phyloP scores from a whole-genome alignment of 2,113 vertebrate species.

The Gasterosteus aculeatus region DNA sequence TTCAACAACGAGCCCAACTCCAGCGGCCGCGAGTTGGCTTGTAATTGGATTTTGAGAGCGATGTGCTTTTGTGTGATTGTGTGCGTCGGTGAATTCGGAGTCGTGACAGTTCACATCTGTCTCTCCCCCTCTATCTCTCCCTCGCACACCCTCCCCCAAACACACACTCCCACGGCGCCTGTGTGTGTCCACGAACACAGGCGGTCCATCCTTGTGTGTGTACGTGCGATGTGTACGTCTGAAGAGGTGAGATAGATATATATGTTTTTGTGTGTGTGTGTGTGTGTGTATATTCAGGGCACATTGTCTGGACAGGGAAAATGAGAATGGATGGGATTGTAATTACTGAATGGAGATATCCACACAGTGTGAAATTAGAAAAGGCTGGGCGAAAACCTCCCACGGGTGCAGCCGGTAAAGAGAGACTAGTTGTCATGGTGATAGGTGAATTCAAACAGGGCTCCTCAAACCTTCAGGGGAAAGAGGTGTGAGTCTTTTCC shows the following conservation, averaged over 20 bases:
- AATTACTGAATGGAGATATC: conserved; percentile 82
- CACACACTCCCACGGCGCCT: neutral
- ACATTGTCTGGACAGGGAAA: conserved; percentile 75
- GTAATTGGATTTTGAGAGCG: conserved; percentile 74
- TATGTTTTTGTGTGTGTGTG: neutral
- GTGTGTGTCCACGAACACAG: conserved; percentile 30
- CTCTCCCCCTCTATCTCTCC: conserved; percentile 47
- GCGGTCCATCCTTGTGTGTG: conserved; percentile 35
- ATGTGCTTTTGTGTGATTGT: conserved; percentile 54
- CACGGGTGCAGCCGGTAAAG: conserved; percentile 69
- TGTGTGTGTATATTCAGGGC: conserved; percentile 61
- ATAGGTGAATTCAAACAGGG: conserved; percentile 76
- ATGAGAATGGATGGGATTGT: conserved; percentile 79
- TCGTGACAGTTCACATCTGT: conserved; percentile 67
- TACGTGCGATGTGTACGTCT: conserved; percentile 30
- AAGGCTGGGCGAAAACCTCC: conserved; percentile 75
- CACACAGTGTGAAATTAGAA: conserved; percentile 83
- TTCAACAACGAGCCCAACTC: conserved; percentile 59
- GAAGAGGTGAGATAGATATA: conserved; percentile 35
- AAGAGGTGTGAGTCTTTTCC: conserved; percentile 49
- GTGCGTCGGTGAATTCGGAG: conserved; percentile 51
- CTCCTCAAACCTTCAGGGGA: conserved; percentile 70
- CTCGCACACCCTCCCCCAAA: conserved; percentile 18
- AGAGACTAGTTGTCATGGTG: conserved; percentile 79
- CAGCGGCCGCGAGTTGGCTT: conserved; percentile 31